A percentile compares a stretch with the other conserved stretches of the same genome.
Evolutionary conservation across 2,113 vertebrate genomes (phyloP).

Genomic region (Pelobates fuscus): DNA sequence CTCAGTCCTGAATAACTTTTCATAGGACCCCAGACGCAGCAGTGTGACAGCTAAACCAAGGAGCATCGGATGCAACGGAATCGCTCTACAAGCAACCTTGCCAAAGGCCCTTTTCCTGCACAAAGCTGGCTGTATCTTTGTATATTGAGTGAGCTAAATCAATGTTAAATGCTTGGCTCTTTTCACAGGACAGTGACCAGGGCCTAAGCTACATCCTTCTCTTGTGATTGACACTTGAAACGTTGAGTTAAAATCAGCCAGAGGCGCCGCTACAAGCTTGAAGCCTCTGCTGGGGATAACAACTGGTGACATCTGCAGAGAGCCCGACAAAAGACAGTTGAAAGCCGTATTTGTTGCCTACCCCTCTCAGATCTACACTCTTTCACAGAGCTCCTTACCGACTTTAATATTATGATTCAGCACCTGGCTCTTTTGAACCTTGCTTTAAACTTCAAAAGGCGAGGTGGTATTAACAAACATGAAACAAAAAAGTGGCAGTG

Average conservation of each 20-base stretch:
- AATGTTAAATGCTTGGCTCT: conserved; percentile 94
- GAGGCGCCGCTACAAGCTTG: conserved; percentile 94
- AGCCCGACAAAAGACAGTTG: conserved; percentile 97
- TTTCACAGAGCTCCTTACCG: conserved; percentile 83
- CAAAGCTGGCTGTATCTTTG: conserved; percentile 88
- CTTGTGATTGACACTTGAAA: conserved; percentile 99
- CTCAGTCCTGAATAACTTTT: conserved; percentile 81
- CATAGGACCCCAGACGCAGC: conserved; percentile 82
- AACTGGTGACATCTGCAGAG: conserved; percentile 98
- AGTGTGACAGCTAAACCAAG: conserved; percentile 88
- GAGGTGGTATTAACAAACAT: conserved; percentile 91
- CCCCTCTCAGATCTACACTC: conserved; percentile 84
- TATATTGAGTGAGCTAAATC: conserved; percentile 94
- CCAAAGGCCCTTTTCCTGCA: conserved; percentile 89
- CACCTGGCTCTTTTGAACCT: conserved; percentile 94
- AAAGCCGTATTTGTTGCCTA: conserved; percentile 91
- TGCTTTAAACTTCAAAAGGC: conserved; percentile 91
- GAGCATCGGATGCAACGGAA: conserved; percentile 75
- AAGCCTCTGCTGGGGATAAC: conserved; percentile 93
- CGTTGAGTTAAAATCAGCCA: conserved; percentile 93
- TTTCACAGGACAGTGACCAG: conserved; percentile 98
- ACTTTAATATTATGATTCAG: conserved; percentile 94
- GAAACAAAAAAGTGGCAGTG: conserved; percentile 83
- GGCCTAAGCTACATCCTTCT: conserved; percentile 88
- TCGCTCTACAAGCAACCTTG: conserved; percentile 98